phyloP scores from a whole-genome alignment of 2,888 invertebrate genomes.

The Hydrotaea diabolus region DNA sequence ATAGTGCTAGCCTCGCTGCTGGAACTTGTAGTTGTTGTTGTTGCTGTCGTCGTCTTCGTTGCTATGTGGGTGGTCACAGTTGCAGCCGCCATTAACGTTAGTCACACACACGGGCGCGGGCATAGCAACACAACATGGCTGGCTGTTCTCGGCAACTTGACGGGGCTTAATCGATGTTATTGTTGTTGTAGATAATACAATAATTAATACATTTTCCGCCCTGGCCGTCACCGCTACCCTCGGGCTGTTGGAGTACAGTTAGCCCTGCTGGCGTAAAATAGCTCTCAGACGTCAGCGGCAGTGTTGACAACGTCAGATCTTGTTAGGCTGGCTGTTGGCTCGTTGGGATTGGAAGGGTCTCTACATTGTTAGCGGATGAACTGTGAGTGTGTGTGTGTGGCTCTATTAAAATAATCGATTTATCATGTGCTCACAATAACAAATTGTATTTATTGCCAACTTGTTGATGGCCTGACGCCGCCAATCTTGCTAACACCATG shows the following conservation, averaged over 20 bases:
- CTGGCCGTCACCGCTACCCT: neutral
- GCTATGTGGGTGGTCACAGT: slow-evolving; percentile 71
- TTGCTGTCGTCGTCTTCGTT: neutral
- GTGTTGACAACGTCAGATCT: neutral
- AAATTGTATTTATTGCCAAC: slow-evolving; percentile 24
- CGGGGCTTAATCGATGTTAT: slow-evolving; percentile 6
- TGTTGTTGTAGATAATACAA: slow-evolving; percentile 23
- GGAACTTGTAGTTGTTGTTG: slow-evolving; percentile 1
- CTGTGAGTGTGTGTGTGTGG: slow-evolving; percentile 12
- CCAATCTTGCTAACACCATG: slow-evolving; percentile 7
- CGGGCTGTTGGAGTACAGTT: neutral
- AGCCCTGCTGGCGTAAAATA: slow-evolving; percentile 5
- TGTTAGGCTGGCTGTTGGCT: slow-evolving; percentile 17
- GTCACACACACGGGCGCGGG: neutral
- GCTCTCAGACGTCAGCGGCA: neutral
- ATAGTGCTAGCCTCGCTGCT: neutral
- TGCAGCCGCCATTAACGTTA: slow-evolving; percentile 72
- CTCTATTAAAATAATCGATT: slow-evolving; percentile 45
- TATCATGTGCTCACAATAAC: slow-evolving; percentile 39
- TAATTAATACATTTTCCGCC: slow-evolving; percentile 18
- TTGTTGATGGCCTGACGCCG: slow-evolving; percentile 13
- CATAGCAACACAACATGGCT: neutral
- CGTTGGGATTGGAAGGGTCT: slow-evolving; percentile 18
- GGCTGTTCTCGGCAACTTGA: neutral
- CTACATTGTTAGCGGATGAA: neutral